Evolutionary conservation across 2,113 vertebrate species (phyloP), one percentile per base, ranked within the genome.

Genomic region (Hoplias malabaricus): DNA sequence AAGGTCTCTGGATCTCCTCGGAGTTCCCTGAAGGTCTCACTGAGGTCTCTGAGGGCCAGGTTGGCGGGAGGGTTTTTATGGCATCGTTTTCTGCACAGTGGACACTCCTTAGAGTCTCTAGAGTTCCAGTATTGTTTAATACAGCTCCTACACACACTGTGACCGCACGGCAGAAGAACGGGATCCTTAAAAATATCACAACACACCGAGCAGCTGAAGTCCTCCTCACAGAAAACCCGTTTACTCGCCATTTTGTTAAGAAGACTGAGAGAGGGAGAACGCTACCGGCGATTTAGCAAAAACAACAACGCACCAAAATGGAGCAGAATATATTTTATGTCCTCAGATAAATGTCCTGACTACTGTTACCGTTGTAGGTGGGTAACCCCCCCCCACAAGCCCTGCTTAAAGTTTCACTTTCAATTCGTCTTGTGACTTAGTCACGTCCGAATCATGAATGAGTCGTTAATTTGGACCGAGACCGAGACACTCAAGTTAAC

Each of bases 201-300:
- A 16, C 79, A 80, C 33, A 76, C 48, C 1, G 73, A 36, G 40
- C 79, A 76, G 9, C 11, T 38, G 40, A 80, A 71, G 36, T 66
- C 79, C 4, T 63, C 57, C 6, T 80, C 79, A 31, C 16, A 27
- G 29, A 80, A 71, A 1, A 4, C 7, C 2, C 67, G 73, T 53
- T 80, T 80, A 0, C 56, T 66, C 19, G 59, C 67, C 73, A 80
- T 80, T 12, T n/a, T n/a, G n/a, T n/a, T n/a, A n/a, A n/a, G n/a
- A n/a, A n/a, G n/a, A n/a, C n/a, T n/a, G n/a, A n/a, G n/a, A n/a
- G n/a, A n/a, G n/a, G n/a, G n/a, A n/a, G n/a, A n/a, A n/a, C n/a
- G n/a, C n/a, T n/a, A n/a, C n/a, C n/a, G n/a, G n/a, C n/a, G n/a
- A n/a, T n/a, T n/a, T n/a, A n/a, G n/a, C n/a, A n/a, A n/a, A n/a